These are phyloP conservation scores for Ditylenchus dipsaci DNA, from an alignment of 1,140 invertebrate species.

Conservation along the genomic window DNA sequence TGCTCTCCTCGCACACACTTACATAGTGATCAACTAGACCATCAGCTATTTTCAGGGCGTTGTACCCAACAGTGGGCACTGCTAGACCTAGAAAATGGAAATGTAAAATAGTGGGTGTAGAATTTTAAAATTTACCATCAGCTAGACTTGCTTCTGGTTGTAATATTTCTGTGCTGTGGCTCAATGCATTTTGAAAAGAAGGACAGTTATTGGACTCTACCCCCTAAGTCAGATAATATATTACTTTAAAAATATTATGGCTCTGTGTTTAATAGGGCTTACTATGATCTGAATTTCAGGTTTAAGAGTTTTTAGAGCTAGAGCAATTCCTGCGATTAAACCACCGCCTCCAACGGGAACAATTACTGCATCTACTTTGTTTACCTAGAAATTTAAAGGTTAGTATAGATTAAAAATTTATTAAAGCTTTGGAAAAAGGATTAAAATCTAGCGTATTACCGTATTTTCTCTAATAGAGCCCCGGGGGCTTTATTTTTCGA, in stretches of 20 bases:
- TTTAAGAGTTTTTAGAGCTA: conserved; percentile 77
- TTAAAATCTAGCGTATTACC: no score
- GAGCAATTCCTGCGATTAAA: conserved; percentile 77
- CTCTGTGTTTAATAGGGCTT: conserved; percentile 43
- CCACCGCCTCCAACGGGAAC: conserved; percentile 85
- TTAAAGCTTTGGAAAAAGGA: neutral
- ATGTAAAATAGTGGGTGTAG: neutral
- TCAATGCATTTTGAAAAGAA: conserved; percentile 73
- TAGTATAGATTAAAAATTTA: neutral
- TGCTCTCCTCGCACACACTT: conserved; percentile 64
- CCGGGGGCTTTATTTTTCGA: no score
- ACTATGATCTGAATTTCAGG: conserved; percentile 69
- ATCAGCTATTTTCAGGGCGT: conserved; percentile 75
- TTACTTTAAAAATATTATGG: neutral
- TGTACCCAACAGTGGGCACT: conserved; percentile 80
- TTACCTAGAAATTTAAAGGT: conserved; percentile 28
- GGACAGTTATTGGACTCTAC: conserved; percentile 81
- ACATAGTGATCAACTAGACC: conserved; percentile 78
- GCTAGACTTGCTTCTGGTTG: conserved; percentile 71
- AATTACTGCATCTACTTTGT: conserved; percentile 62
- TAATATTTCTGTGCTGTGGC: conserved; percentile 64
- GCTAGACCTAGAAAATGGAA: conserved; percentile 65
- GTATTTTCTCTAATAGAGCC: no score
- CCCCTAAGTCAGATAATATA: conserved; percentile 65
- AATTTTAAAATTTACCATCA: conserved; percentile 66